Conservation (phyloP, 2,797 vertebrate genomes). For the Dendrocincla fuliginosa region DNA sequence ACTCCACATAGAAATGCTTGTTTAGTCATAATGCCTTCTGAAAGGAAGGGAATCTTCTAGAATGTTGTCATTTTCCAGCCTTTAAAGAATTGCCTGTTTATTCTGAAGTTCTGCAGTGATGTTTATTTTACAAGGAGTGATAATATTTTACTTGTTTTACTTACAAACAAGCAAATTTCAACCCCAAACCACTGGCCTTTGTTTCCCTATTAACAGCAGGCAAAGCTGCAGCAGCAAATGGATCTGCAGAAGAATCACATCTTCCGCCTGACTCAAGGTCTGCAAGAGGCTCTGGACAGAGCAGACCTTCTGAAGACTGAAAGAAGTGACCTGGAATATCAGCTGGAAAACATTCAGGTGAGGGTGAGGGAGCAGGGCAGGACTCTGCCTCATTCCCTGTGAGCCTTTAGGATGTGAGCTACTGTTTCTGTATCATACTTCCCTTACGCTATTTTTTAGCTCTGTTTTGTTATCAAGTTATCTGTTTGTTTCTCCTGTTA, state of each 20-base stretch:
- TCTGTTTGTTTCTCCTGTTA: not conserved
- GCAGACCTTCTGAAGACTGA: constrained; percentile 98
- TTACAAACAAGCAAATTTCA: not conserved
- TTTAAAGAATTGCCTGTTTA: not conserved
- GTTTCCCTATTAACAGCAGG: constrained; percentile 82
- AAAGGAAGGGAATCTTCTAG: not conserved
- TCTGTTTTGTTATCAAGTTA: not conserved
- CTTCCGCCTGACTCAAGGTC: constrained; percentile 95
- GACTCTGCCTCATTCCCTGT: not conserved
- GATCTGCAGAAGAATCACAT: constrained; percentile 98
- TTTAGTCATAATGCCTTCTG: not conserved
- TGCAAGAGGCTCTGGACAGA: constrained; percentile 95
- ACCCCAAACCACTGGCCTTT: not conserved
- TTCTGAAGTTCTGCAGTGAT: not conserved
- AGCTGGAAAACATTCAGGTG: constrained; percentile 86
- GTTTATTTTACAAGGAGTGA: not conserved
- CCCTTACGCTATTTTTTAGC: not conserved
- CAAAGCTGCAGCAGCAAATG: constrained; percentile 98
- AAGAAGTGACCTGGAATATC: constrained; percentile 94
- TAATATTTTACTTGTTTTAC: not conserved
- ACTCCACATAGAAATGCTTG: not conserved
- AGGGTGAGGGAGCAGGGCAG: not conserved
- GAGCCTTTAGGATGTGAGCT: not conserved
- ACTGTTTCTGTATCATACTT: not conserved
- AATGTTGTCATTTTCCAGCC: not conserved